Evolutionary conservation across 2,888 invertebrate genomes (phyloP), one percentile per base, ranked within the genome.

Genomic region (Temnothorax rugatulus): DNA sequence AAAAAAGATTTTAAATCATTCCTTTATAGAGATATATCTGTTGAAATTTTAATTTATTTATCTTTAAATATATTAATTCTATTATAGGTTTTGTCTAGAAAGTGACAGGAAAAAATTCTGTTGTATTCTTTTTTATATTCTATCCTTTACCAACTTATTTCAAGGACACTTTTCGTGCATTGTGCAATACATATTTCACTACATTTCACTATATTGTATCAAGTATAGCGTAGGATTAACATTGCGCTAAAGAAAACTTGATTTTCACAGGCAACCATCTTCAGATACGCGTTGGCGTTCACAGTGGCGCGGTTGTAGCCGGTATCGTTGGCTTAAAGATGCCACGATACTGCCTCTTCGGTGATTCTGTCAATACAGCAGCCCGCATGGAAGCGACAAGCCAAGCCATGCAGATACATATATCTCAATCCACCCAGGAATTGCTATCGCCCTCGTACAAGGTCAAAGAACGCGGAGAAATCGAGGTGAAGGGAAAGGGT

Each of bases 291-390:
- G 97, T 98, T 1, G 98, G 99, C 0, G 97, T 98, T 3, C 98
- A 99, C 94, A 98, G 98, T 0, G 99, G 99, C 0, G 97, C 98
- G 0, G 98, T 99, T 0, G 98, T 99, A 0, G 99, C 99, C 0
- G 99, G 99, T 0, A 98, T 99, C 52, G 98, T 99, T 0, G 99
- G 99, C 0, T 95, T 99, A 9, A 99, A 99, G 95, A 99, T 99
- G 98, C 99, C 99, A 0, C 95, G 97, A 54, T 94, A 95, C 79
- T 98, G 98, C 91, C 95, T 98, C 0, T 99, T 99, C 93, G 99
- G 99, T 0, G 98, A 98, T 93, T 97, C 98, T 0, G 99, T 99
- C 0, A 98, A 98, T 93, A 98, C 98, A 0, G 99, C 99, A 0
- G 98, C 98, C 0, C 96, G 98, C 50, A 98, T 99, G 98, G 99